Percentiles rank a stretch among this genome's conserved stretches.
These are phyloP conservation scores for Bovichtus variegatus DNA, from an alignment of 2,797 vertebrate species.

Conservation along the genomic window DNA sequence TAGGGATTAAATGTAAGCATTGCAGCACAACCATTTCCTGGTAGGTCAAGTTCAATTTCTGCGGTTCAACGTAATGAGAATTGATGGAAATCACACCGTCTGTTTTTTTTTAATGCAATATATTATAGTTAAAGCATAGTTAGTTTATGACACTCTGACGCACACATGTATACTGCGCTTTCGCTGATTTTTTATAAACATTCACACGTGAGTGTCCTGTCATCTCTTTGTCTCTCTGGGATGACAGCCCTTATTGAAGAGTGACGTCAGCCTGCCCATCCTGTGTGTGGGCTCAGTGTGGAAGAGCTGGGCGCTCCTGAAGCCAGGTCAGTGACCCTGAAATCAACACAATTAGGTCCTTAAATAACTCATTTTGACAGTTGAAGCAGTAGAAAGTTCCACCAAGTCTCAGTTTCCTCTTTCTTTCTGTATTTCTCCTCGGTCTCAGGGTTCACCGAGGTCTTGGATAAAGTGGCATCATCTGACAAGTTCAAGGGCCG, in stretches of 20 bases:
- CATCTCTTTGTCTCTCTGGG: background rate
- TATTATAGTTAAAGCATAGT: too few relatives aligned
- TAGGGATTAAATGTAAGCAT: too few relatives aligned
- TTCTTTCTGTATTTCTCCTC: background rate
- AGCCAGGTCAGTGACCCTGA: constrained; percentile 81
- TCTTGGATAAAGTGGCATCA: constrained; percentile 75
- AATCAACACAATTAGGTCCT: rapidly evolving
- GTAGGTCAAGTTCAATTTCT: too few relatives aligned
- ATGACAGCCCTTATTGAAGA: constrained; percentile 85
- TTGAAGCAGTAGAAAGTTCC: background rate
- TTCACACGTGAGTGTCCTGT: background rate
- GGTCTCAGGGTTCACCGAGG: constrained; percentile 86
- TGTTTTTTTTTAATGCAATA: too few relatives aligned
- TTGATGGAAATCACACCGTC: too few relatives aligned
- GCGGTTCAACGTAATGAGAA: too few relatives aligned
- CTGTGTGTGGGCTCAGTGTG: constrained; percentile 95
- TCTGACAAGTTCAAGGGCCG: constrained; percentile 52
- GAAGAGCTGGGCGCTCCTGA: constrained; percentile 94
- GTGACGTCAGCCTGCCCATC: constrained; percentile 88
- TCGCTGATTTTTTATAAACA: background rate
- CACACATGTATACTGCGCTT: background rate
- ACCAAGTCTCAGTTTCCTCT: background rate
- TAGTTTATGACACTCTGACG: too few relatives aligned
- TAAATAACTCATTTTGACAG: background rate
- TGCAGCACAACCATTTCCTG: too few relatives aligned